Conservation (phyloP, 2,888 invertebrate species). For the Cosmia trapezina region DNA sequence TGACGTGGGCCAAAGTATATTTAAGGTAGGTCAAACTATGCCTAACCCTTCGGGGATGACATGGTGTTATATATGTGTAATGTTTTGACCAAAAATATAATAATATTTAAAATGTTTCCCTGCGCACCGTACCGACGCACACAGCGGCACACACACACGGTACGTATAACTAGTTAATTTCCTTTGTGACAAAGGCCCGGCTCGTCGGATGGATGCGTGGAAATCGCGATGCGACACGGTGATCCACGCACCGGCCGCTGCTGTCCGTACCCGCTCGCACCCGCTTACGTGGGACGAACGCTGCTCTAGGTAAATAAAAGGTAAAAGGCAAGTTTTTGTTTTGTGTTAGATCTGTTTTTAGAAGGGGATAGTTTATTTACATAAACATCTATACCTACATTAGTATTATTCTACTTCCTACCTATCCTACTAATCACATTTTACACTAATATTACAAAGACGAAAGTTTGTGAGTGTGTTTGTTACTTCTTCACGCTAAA, state of each 20-base stretch:
- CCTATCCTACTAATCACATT: no score
- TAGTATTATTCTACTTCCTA: no score
- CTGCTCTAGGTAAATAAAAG: constrained; percentile 58
- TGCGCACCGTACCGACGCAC: constrained; percentile 77
- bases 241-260: constrained; percentile 81
- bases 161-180: constrained; percentile 89
- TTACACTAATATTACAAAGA: no score
- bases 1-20: no score
- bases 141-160: constrained; percentile 68
- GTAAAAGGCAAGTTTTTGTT: constrained; percentile 43
- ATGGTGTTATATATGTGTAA: no score
- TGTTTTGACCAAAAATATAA: not conserved
- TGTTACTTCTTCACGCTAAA: no score
- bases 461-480: no score
- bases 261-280: constrained; percentile 59
- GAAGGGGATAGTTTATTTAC: constrained; percentile 14
- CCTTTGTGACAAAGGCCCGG: constrained; percentile 90
- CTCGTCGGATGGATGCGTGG: constrained; percentile 89
- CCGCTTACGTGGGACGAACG: constrained; percentile 64
- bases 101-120: constrained; percentile 27
- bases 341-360: constrained; percentile 11
- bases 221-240: constrained; percentile 90
- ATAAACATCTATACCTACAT: no score
- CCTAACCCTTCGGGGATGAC: no score
- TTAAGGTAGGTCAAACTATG: no score